Evolutionary conservation across 2,888 invertebrate genomes (phyloP), one percentile per base, ranked within the genome.

Genomic region (Eupithecia abbreviata): DNA sequence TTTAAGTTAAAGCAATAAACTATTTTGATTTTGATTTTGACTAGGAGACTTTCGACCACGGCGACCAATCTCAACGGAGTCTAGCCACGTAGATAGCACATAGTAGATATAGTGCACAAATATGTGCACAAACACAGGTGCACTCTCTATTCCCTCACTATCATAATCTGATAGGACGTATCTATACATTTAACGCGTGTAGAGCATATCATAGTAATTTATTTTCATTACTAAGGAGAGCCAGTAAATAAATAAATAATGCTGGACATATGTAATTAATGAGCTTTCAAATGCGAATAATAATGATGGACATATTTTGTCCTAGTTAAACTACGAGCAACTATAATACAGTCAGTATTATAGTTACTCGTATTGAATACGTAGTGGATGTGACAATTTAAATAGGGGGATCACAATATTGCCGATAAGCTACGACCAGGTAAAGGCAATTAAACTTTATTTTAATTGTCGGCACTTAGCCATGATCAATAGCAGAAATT

Each of bases 381-480:
- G 30, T 6, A n/a, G n/a, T 58, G 0, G 62, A 10, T 62, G 30
- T 62, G 62, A 62, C 30, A 62, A 10, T 62, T 30, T 62, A 30
- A 30, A 62, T 30, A 30, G 30, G 12, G 62, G 30, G 62, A 30
- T 62, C 62, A 62, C 62, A 68, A 67, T 68, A 42, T 68, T 10
- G 3, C 43, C 18, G 45, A 69, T 47, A 30, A 47, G 47, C 69
- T 45, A 30, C 30, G 47, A 69, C 47, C 18, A n/a, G 18, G 30
- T 72, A 55, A 30, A 72, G 30, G 6, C 58, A 72, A 74, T 68
- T 51, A 30, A 73, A 68, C 9, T 58, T 67, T 51, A 69, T 72
- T 72, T 69, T 49, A 77, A 77, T 77, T 69, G 69, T 47, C 69
- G 69, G 68, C 47, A 18, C 68, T 15, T 65, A 74, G 51, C 69